A percentile compares a stretch with the other conserved stretches of the same genome.
phyloP scores from a whole-genome alignment of 2,888 invertebrate species.

The Drosophila flavopinicola region DNA sequence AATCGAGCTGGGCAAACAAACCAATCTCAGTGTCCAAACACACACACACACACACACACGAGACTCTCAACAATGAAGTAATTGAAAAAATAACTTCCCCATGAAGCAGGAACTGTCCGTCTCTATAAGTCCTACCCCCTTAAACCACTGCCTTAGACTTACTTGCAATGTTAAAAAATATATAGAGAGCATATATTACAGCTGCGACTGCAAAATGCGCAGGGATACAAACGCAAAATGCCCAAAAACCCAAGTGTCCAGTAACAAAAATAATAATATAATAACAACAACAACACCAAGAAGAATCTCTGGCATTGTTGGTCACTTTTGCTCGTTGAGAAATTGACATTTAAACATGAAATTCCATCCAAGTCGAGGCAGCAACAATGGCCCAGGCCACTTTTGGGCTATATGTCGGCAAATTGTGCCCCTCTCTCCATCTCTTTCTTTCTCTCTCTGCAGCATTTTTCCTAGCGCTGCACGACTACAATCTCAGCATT shows the following conservation, averaged over 20 bases:
- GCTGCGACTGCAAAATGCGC: conserved; percentile 50
- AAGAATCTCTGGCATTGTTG: conserved; percentile 46
- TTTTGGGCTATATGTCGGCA: conserved; percentile 55
- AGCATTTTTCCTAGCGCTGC: conserved; percentile 45
- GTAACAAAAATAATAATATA: conserved; percentile 25
- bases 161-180: conserved; percentile 37
- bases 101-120: conserved; percentile 23
- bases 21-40: conserved; percentile 35
- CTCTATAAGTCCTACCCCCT: conserved; percentile 6
- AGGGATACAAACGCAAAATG: conserved; percentile 31
- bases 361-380: conserved; percentile 64
- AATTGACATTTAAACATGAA: conserved; percentile 79
- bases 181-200: conserved; percentile 44
- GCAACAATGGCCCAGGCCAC: conserved; percentile 64
- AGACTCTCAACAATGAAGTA: conserved; percentile 58
- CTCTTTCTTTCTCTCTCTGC: too few species aligned
- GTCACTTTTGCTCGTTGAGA: conserved; percentile 74
- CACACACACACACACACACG: conserved; percentile 5
- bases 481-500: conserved; percentile 74
- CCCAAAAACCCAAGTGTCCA: conserved; percentile 9
- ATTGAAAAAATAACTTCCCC: conserved; percentile 67
- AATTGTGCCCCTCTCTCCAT: conserved; percentile 10
- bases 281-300: conserved; percentile 22
- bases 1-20: conserved; percentile 58
- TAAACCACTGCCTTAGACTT: not conserved